A percentile compares a stretch with the other conserved stretches of the same genome.
These are phyloP conservation scores for Xiphydria camelus DNA, from an alignment of 2,888 invertebrate species.

Conservation along the genomic window DNA sequence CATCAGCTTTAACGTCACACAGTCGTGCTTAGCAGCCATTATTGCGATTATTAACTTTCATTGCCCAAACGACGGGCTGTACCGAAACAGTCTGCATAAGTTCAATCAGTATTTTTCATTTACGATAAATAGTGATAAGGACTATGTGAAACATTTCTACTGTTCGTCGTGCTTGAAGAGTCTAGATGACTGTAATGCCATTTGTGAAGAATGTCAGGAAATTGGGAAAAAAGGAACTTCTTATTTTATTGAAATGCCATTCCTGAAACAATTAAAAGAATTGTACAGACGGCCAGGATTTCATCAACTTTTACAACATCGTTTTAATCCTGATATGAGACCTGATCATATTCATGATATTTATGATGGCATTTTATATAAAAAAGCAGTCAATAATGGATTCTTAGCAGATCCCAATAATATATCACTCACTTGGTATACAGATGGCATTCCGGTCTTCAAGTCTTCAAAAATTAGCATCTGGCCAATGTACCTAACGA, in stretches of 20 bases:
- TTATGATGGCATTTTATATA: constrained; percentile 4
- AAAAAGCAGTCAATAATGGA: too few species aligned
- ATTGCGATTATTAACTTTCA: too few species aligned
- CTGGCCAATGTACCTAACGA: constrained; percentile 20
- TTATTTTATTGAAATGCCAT: constrained; percentile 5
- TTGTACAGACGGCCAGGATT: constrained; percentile 5
- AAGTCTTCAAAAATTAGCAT: constrained; percentile 20
- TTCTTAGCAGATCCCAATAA: constrained; percentile 5
- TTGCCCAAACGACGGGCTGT: too few species aligned
- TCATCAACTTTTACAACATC: constrained; percentile 4
- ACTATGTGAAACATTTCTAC: constrained; percentile 5
- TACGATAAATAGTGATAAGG: too few species aligned
- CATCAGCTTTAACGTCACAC: too few species aligned
- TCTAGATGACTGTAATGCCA: background rate
- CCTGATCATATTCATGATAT: constrained; percentile 1
- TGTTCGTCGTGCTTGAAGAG: background rate
- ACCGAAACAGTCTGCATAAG: too few species aligned
- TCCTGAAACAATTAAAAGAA: constrained; percentile 1
- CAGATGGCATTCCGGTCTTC: constrained; percentile 27
- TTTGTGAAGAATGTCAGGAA: constrained; percentile 1
- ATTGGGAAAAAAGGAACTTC: background rate
- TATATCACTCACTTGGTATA: constrained; percentile 21
- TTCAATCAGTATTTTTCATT: too few species aligned
- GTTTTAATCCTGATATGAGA: constrained; percentile 2
- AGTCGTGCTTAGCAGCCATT: too few species aligned